These are phyloP conservation scores for roundworm (Caenorhabditis elegans) DNA, from an alignment of 1,140 invertebrate genomes.

Conservation along the genomic window DNA sequence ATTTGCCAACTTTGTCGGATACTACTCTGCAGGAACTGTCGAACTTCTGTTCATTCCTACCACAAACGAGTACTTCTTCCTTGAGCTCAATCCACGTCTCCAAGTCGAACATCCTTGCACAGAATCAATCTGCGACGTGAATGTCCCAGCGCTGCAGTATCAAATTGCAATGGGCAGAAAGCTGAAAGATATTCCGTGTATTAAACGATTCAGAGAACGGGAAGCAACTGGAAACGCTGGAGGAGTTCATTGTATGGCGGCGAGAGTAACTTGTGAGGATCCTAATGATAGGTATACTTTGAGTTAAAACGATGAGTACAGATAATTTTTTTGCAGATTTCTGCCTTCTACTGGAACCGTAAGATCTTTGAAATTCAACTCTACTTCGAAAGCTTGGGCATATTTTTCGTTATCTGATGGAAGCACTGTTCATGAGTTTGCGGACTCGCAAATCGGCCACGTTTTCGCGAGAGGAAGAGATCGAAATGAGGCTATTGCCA, in stretches of 20 bases:
- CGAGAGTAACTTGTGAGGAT: slow-evolving; percentile 76
- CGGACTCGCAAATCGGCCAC: slow-evolving; percentile 99
- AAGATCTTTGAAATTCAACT: slow-evolving; percentile 13
- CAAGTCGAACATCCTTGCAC: slow-evolving; percentile 99
- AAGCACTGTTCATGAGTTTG: slow-evolving; percentile 96
- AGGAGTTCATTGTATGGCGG: slow-evolving; percentile 19
- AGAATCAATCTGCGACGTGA: slow-evolving; percentile 98
- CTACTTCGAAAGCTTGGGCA: slow-evolving; percentile 82
- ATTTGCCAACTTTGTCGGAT: slow-evolving; percentile 97
- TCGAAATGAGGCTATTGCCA: slow-evolving; percentile 72
- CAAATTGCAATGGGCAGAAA: slow-evolving; percentile 99
- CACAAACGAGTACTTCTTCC: slow-evolving; percentile 86
- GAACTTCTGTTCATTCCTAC: slow-evolving; percentile 85
- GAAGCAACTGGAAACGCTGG: not conserved
- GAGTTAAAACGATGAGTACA: too few relatives aligned
- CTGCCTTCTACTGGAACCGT: slow-evolving; percentile 47
- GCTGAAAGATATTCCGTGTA: slow-evolving; percentile 90
- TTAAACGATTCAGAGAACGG: slow-evolving; percentile 76
- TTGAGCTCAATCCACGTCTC: slow-evolving; percentile 94
- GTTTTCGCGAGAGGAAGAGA: slow-evolving; percentile 99
- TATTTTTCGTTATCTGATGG: slow-evolving; percentile 97
- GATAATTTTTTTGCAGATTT: too few relatives aligned
- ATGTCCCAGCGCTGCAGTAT: slow-evolving; percentile 92
- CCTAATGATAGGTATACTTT: slow-evolving; percentile 99
- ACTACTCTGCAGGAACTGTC: slow-evolving; percentile 96